Evolutionary conservation across 2,888 invertebrate species (phyloP).

Genomic region (Oxyscelio sp.): DNA sequence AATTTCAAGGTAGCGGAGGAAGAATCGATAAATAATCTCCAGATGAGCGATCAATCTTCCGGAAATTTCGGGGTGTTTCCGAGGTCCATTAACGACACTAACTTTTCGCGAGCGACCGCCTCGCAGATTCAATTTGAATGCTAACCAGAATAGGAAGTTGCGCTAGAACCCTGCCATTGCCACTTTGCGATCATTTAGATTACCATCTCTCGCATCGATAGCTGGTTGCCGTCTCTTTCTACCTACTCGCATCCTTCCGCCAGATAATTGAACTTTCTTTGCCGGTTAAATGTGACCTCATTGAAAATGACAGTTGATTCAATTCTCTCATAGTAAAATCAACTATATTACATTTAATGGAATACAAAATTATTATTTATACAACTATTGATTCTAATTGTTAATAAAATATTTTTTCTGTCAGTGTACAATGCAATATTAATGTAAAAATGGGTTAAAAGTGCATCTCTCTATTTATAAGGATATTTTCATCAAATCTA

Average conservation of each 20-base stretch:
- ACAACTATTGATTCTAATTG: too few relatives aligned
- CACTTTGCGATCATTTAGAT: slow-evolving; percentile 88
- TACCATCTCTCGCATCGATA: slow-evolving; percentile 80
- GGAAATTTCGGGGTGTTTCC: slow-evolving; percentile 85
- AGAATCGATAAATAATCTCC: slow-evolving; percentile 24
- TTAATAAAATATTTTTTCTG: too few relatives aligned
- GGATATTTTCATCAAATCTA: too few relatives aligned
- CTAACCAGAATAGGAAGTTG: slow-evolving; percentile 87
- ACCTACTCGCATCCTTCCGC: slow-evolving; percentile 56
- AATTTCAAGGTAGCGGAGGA: neutral
- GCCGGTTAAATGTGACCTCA: too few relatives aligned
- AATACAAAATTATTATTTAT: too few relatives aligned
- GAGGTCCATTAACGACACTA: slow-evolving; percentile 86
- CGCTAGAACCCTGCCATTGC: slow-evolving; percentile 85
- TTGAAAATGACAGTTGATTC: too few relatives aligned
- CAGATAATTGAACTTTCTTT: slow-evolving; percentile 83
- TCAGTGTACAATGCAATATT: too few relatives aligned
- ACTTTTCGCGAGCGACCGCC: slow-evolving; percentile 86
- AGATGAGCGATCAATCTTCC: slow-evolving; percentile 41
- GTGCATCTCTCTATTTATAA: too few relatives aligned
- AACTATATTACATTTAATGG: too few relatives aligned
- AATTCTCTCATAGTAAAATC: too few relatives aligned
- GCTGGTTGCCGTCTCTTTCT: slow-evolving; percentile 43
- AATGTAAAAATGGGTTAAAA: too few relatives aligned
- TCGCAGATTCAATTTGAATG: slow-evolving; percentile 88